Evolutionary conservation across 2,797 vertebrate genomes (phyloP), one percentile per base, ranked within the genome.

Genomic region (Lophotriccus pileatus): DNA sequence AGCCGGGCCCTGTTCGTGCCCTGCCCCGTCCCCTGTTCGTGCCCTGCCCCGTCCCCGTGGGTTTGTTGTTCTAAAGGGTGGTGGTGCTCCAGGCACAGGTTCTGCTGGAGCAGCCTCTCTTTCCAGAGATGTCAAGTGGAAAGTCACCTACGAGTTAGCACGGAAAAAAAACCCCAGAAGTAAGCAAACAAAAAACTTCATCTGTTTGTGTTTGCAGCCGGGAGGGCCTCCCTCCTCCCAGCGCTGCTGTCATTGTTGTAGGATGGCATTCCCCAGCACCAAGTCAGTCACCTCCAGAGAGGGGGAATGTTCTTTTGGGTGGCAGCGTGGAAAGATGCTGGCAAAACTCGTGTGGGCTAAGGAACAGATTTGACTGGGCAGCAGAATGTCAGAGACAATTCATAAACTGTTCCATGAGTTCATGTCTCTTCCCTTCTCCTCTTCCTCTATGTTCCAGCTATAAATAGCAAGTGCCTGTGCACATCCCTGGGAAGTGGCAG

Each of bases 341-440:
- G 93, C 93, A 90, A 9, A 70, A 43, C 4, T 10, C 27, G 10
- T 8, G 63, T 1, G 10, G 56, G 25, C 37, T 80, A 22, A 80
- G 87, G 58, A 49, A 82, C 13, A 80, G 56, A 80, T 56, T 43
- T 58, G 87, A 92, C 86, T 15, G 30, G 75, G 92, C 88, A 80
- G 74, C 28, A 37, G 6, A 32, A 30, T 14, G 64, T 34, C 95
- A 94, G 62, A 94, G 87, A 86, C 94, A 63, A 88, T 18, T 80
- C 92, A 84, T 91, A 78, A 97, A 79, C 82, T 95, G 76, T 95
- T 97, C 96, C 94, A 95, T 92, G 94, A 96, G 94, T 93, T 96
- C 95, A 95, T 84, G 94, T 95, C 96, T 97, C 87, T 75, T 58
- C 63, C 83, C 82, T 95, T 69, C 87, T 84, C 56, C 84, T 87